Evolutionary conservation across 2,797 vertebrate genomes (phyloP), one percentile per base, ranked within the genome.

Genomic region (Tadarida brasiliensis): DNA sequence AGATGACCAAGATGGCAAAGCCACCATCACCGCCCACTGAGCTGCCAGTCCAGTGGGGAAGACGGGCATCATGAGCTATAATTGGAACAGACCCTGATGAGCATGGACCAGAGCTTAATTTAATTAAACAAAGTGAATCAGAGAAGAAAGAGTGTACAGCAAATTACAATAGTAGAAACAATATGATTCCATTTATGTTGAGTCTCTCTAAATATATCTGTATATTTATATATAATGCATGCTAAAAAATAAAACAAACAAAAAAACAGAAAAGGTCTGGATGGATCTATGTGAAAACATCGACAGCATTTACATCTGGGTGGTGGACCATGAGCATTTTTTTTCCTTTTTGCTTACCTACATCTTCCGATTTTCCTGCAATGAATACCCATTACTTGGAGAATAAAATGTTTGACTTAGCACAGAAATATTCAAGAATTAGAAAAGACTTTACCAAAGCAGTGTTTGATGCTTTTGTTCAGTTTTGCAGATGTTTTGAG

Each of bases 281-380:
- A 9, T 17, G 24, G 8, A 17, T 54, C 19, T 51, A 20, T n/a
- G 39, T 39, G 82, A 35, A 83, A 83, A 92, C 51, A 5, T 71
- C 39, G 59, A 73, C 2, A 81, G n/a, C 11, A 83, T 49, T 85
- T 44, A 65, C 51, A 87, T 91, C 67, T 84, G 30, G 51, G 14
- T 47, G 1, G 3, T 35, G 10, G 10, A 16, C 39, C 7, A 14
- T 2, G 1, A 47, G 5, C 4, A 17, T 70, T 90, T 86, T 70
- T 70, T 84, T 47, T n/a, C n/a, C 67, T 57, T 85, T 94, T 84
- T 44, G 12, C 6, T 51, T 78, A 74, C 3, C 3, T 33, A 57
- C 30, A 19, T 93, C 88, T 91, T 83, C 68, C 83, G 59, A 94
- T 76, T 85, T 86, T 91, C 61, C 76, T 73, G 49, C 49, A 81